Base-by-base conservation (phyloP, 2,797 vertebrate genomes). In the Sebastes hubbsi region DNA sequence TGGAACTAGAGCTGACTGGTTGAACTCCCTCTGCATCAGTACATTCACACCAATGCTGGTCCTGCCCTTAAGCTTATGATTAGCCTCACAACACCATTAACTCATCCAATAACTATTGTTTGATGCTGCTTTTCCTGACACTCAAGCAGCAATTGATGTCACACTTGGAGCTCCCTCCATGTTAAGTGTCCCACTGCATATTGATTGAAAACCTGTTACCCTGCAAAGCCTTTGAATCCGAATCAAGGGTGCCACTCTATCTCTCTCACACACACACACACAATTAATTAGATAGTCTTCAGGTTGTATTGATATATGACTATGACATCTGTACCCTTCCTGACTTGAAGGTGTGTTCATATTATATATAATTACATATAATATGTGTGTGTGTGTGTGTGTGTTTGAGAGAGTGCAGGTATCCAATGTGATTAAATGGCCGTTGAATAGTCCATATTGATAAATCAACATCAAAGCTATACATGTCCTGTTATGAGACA, bases 151-250 rank as follows among this genome's bases (percentile, higher is more conserved):
- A 75, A 62, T 27, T 84, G 49, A 80, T 84, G 83, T 86, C 68
- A 79, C 49, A 72, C 36, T 30, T 80, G 22, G 4, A 73, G 27
- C 71, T 64, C 49, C 67, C 11, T 78, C 68, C 32, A 46, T 56
- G 38, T 66, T 77, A 69, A 72, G 32, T 55, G 68, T 74, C 54
- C 64, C 64, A 36, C 36, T 82, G 77, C 10, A 69, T 69, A 82
- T 66, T 87, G 81, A 90, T 83, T 82, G 71, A 73, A 49, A 83
- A 52, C 22, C 29, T 72, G 75, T 75, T 76, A 59, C 22, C 54
- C 68, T 24, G 38, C 25, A 67, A 58, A 58, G 49, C 27, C 49
- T 77, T 22, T 80, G 56, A 80, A 86, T 81, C 54, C 49, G 30
- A 86, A 80, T 85, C 64, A 77, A 70, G 63, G 32, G 30, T 78